Evolutionary conservation across 2,797 vertebrate species (phyloP), one percentile per base, ranked within the genome.

Genomic region (Aselliscus stoliczkanus): DNA sequence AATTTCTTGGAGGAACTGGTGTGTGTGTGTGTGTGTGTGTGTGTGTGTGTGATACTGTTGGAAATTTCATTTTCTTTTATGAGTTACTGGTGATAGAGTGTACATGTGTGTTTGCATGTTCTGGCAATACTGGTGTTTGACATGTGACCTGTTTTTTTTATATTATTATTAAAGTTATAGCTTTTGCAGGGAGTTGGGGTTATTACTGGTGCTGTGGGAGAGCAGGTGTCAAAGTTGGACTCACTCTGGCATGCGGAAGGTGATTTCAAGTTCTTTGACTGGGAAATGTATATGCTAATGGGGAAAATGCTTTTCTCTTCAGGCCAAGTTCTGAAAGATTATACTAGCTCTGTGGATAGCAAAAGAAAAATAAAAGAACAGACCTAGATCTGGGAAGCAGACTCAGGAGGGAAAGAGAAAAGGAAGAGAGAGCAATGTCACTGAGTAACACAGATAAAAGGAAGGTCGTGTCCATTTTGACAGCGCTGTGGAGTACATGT

Each of bases 171-270:
- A 94, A 93, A 96, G 58, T 93, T 94, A 86, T 25, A 83, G 93
- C 73, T 96, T 97, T 96, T 93, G 31, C 73, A 90, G 64, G 77
- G 85, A 90, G 52, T 95, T 2, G 1, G 52, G 81, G 52, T 95
- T 96, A 86, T 82, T 72, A 79, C 64, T 94, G 67, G 52, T 90
- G 73, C 70, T 94, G 82, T 93, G 92, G 81, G 90, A 97, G 90
- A 88, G 80, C 44, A 86, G 85, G 73, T 96, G 95, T 97, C 88
- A 95, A 96, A 92, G 88, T 85, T 97, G 96, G 92, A 93, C 54
- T 84, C 90, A 75, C 39, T 96, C 67, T 73, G 67, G 72, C 76
- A 58, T 96, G 88, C 2, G 0, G 88, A 97, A 96, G 64, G 81
- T 90, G 85, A 97, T 92, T 95, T 96, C 56, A 79, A 85, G 90